Conservation (phyloP, 2,888 invertebrate genomes). For the Cheiracanthium punctorium region DNA sequence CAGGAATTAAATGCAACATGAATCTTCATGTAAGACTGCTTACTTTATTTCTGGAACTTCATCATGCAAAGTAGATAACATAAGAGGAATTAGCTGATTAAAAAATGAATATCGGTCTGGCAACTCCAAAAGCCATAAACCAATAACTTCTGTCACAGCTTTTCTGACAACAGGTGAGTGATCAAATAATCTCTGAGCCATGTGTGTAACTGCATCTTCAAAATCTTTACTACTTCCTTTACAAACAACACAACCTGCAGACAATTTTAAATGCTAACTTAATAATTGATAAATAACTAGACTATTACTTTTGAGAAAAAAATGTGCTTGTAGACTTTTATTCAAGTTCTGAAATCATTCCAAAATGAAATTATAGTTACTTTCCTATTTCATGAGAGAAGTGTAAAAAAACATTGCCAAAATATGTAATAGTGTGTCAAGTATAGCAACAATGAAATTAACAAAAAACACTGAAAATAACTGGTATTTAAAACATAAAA, state of each 20-base stretch:
- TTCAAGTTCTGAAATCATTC: too few species aligned
- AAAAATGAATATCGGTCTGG: slow-evolving; percentile 93
- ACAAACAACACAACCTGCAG: slow-evolving; percentile 79
- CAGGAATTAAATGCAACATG: neutral
- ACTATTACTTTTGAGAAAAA: too few species aligned
- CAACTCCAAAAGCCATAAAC: slow-evolving; percentile 85
- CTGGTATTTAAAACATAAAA: too few species aligned
- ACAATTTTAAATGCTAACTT: too few species aligned
- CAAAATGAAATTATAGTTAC: too few species aligned
- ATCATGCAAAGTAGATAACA: slow-evolving; percentile 90
- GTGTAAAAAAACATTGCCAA: too few species aligned
- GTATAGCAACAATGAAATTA: too few species aligned
- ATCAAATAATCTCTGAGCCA: slow-evolving; percentile 92
- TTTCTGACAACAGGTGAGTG: slow-evolving; percentile 85
- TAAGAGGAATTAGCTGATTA: slow-evolving; percentile 87
- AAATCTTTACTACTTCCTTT: slow-evolving; percentile 84
- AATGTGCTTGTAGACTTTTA: too few species aligned
- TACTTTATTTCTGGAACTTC: slow-evolving; percentile 83
- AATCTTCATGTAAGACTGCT: neutral
- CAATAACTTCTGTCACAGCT: slow-evolving; percentile 86
- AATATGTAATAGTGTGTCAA: too few species aligned
- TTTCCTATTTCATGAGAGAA: too few species aligned
- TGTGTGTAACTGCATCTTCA: slow-evolving; percentile 84
- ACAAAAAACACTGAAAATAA: too few species aligned
- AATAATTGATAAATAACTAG: too few species aligned